Percentiles rank a stretch among this genome's conserved stretches.
phyloP scores from a whole-genome alignment of 2,888 invertebrate genomes.

The Dryocosmus kuriphilus region DNA sequence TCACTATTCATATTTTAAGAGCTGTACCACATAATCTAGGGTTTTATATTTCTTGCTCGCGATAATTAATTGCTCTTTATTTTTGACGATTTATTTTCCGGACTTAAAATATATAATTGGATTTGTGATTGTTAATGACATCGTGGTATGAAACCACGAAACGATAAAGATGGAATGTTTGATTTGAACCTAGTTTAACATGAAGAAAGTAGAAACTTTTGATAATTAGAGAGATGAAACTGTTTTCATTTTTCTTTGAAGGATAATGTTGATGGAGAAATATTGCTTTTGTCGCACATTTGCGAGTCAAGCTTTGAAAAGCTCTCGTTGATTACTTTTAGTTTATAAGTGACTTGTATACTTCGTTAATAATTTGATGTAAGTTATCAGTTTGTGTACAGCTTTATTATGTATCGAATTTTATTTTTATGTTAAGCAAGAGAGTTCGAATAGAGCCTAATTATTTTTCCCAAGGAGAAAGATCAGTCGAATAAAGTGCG shows the following conservation, averaged over 20 bases:
- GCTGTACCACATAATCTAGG: constrained; percentile 70
- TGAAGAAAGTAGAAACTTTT: background rate
- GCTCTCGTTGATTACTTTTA: background rate
- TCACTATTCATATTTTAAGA: constrained; percentile 71
- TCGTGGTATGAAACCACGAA: constrained; percentile 44
- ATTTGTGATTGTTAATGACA: background rate
- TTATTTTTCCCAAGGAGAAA: background rate
- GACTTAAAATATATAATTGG: background rate
- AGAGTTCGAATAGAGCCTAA: background rate
- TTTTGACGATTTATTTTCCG: background rate
- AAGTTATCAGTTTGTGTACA: background rate
- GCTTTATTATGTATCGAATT: background rate
- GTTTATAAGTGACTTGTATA: background rate
- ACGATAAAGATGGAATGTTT: constrained; percentile 39
- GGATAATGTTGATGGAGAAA: background rate
- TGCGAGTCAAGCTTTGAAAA: background rate
- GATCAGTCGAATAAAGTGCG: background rate
- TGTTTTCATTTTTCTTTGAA: background rate
- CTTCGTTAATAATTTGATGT: background rate
- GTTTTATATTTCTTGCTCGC: constrained; percentile 71
- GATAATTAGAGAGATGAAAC: background rate
- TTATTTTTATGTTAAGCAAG: background rate
- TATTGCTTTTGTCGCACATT: background rate
- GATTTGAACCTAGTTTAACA: constrained; percentile 62
- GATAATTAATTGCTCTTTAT: background rate